Evolutionary conservation across 2,113 vertebrate genomes (phyloP), one percentile per base, ranked within the genome.

Genomic region (Sminthopsis crassicaudata): DNA sequence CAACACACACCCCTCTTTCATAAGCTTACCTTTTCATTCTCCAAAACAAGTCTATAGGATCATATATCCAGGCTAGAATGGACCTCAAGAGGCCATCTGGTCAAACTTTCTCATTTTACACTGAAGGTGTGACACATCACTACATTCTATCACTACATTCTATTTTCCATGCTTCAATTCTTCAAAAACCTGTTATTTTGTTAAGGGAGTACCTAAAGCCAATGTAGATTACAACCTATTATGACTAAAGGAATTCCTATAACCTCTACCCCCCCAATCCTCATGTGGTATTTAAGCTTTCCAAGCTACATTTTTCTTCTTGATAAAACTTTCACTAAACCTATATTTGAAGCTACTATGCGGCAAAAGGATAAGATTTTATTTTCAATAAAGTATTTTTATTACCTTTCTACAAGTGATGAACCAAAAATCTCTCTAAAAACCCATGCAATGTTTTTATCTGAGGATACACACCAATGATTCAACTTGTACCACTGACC

Each of bases 371-470:
- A 23, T 5, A 6, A 76, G 60, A 76, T 76, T 76, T 76, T n/a
- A 36, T 1, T 16, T 23, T 16, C 14, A 84, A 84, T 23, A 42
- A 23, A 19, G 7, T 22, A 2, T 84, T 84, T 84, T 84, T 36
- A 42, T 42, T 84, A 42, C 36, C 67, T 42, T 42, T 42, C 36
- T 42, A 76, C n/a, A 84, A 84, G n/a, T 22, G 67, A 36, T 60
- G 11, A 67, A 76, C 14, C 11, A 76, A 76, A 76, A 76, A 7
- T 76, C 60, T 30, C 60, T 16, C 60, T n/a, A 84, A 84, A 84
- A 76, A 76, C 60, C 46, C 4, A 95, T 90, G 36, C 67, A 94
- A 55, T 93, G 92, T 52, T 96, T 92, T 94, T 54, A 94, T 60
- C 50, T 2, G 92, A 60, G 0, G 55, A 91, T 89, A 94, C 10